Percentiles rank a stretch among this genome's conserved stretches.
These are phyloP conservation scores for Schizaphis graminum DNA, from an alignment of 2,888 invertebrate species.

Conservation along the genomic window DNA sequence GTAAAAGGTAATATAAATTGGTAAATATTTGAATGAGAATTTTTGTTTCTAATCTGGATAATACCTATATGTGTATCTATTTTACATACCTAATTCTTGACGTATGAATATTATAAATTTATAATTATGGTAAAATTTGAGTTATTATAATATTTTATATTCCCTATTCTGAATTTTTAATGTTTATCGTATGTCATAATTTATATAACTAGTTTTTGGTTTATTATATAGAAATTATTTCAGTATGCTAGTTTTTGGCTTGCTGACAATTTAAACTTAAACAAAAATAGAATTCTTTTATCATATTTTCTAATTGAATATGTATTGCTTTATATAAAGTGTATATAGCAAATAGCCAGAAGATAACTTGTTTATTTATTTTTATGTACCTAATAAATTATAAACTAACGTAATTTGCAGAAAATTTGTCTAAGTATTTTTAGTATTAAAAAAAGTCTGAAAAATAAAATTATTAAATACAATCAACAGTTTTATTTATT, in stretches of 20 bases:
- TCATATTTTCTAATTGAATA: not conserved
- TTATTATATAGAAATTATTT: not conserved
- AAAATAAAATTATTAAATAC: not conserved
- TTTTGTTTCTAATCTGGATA: not conserved
- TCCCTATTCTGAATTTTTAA: not conserved
- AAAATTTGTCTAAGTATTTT: not conserved
- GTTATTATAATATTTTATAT: not conserved
- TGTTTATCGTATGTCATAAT: not conserved
- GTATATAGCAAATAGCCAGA: not conserved
- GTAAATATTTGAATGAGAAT: not conserved
- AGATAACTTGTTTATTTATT: not conserved
- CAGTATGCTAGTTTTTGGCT: not conserved
- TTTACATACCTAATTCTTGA: not conserved
- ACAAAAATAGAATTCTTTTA: not conserved
- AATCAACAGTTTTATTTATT: not conserved
- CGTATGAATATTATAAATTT: not conserved
- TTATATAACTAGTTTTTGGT: not conserved
- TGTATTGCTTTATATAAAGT: not conserved
- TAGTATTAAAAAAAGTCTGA: no score
- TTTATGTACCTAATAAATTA: not conserved
- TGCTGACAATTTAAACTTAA: not conserved
- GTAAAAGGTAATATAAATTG: no score
- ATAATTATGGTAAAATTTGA: not conserved
- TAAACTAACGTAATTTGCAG: not conserved
- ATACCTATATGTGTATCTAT: not conserved